Conservation (phyloP, 2,113 vertebrate species). For the Sardina pilchardus region DNA sequence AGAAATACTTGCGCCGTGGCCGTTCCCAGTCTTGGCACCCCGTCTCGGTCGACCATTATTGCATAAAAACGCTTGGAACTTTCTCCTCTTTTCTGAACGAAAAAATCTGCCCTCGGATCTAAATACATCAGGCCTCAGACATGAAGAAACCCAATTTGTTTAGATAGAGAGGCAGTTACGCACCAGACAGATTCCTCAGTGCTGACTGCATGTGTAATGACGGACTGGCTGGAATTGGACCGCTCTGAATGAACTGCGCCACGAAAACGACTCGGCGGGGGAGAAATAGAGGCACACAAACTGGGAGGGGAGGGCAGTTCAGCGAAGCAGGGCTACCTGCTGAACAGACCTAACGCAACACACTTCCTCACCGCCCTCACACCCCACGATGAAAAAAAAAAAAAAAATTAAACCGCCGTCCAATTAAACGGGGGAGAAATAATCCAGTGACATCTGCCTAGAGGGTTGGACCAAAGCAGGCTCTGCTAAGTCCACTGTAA, state of each 20-base stretch:
- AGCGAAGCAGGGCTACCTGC: background rate
- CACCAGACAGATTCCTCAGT: constrained; percentile 74
- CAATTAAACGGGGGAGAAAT: background rate
- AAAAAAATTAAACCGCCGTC: background rate
- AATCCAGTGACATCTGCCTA: background rate
- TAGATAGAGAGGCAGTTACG: constrained; percentile 63
- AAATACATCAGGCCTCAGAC: constrained; percentile 61
- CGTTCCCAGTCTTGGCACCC: constrained; percentile 38
- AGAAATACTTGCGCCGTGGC: constrained; percentile 46
- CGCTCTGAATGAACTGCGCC: constrained; percentile 47
- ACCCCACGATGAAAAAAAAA: background rate
- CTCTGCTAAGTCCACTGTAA: background rate
- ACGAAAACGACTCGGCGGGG: constrained; percentile 11
- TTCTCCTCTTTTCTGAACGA: constrained; percentile 27
- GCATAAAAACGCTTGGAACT: constrained; percentile 36
- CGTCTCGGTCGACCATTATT: constrained; percentile 39
- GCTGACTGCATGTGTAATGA: constrained; percentile 73
- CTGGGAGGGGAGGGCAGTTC: background rate
- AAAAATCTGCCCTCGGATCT: constrained; percentile 55
- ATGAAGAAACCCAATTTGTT: constrained; percentile 70
- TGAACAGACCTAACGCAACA: background rate
- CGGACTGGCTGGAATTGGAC: constrained; percentile 67
- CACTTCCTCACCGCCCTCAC: background rate
- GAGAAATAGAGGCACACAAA: background rate
- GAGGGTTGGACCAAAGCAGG: too few species aligned